phyloP scores from a whole-genome alignment of 2,888 invertebrate species.

The Lasioglossum morio region DNA sequence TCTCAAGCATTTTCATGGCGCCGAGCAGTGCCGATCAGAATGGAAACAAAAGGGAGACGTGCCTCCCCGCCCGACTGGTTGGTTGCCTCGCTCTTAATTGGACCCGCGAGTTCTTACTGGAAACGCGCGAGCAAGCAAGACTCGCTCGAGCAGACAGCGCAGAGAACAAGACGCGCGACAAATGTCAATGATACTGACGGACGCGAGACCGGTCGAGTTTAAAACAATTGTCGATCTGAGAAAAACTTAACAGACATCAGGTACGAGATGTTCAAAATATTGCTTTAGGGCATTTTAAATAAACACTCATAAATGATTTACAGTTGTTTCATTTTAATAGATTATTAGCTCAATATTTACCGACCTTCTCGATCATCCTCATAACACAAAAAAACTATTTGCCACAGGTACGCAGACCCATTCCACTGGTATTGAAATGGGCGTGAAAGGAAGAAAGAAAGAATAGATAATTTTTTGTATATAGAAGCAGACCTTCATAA shows the following conservation, averaged over 20 bases:
- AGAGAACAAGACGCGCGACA: constrained; percentile 33
- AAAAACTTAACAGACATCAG: background rate
- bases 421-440: too few relatives aligned
- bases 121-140: constrained; percentile 21
- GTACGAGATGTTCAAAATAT: background rate
- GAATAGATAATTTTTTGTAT: too few relatives aligned
- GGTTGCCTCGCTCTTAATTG: constrained; percentile 59
- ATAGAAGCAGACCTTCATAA: too few relatives aligned
- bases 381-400: too few relatives aligned
- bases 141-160: background rate
- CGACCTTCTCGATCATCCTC: too few relatives aligned
- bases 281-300: background rate
- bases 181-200: constrained; percentile 53
- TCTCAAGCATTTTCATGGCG: constrained; percentile 69
- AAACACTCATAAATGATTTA: too few relatives aligned
- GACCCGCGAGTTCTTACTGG: constrained; percentile 55
- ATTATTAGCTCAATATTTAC: too few relatives aligned
- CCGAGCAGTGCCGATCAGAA: constrained; percentile 63
- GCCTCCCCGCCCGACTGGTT: constrained; percentile 25
- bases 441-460: too few relatives aligned
- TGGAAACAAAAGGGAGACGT: constrained; percentile 60
- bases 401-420: too few relatives aligned
- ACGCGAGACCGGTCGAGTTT: background rate
- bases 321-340: too few relatives aligned
- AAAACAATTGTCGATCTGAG: background rate